A percentile compares a stretch with the other conserved stretches of the same genome.
Conservation (phyloP, 2,797 vertebrate genomes). For the Melopsittacus undulatus region DNA sequence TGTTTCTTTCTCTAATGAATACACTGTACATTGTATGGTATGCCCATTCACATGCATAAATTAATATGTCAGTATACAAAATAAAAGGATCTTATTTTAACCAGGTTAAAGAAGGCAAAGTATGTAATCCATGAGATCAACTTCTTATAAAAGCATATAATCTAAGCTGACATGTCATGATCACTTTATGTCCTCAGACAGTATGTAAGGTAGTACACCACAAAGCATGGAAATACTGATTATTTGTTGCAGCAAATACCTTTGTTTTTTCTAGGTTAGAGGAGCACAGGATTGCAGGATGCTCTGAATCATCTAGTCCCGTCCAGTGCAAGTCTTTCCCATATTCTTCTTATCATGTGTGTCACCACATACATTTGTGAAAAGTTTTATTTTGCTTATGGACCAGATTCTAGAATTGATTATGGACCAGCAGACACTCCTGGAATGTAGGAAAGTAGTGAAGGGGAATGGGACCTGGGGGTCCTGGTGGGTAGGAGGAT, state of each 20-base stretch:
- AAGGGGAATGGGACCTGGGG: too few relatives aligned
- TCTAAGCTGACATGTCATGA: neutral
- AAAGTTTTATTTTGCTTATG: neutral
- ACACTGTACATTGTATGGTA: accelerated
- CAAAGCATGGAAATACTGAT: neutral
- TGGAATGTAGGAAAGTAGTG: neutral
- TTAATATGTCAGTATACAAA: neutral
- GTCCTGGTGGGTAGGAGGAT: too few relatives aligned
- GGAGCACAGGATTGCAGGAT: neutral
- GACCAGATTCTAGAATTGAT: neutral
- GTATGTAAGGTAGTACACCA: neutral
- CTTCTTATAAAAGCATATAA: neutral
- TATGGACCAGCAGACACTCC: accelerated
- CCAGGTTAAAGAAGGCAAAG: neutral
- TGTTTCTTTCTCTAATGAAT: neutral
- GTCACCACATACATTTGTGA: too few relatives aligned
- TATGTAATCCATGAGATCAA: neutral
- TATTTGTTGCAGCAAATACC: neutral
- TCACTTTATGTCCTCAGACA: neutral
- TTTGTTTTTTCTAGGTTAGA: neutral
- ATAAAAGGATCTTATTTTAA: neutral
- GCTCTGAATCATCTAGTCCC: neutral
- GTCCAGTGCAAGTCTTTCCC: neutral
- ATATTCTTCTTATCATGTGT: neutral
- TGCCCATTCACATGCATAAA: neutral